Evolutionary conservation across 2,888 invertebrate species (phyloP), one percentile per base, ranked within the genome.

Genomic region (Rhagonycha lutea): DNA sequence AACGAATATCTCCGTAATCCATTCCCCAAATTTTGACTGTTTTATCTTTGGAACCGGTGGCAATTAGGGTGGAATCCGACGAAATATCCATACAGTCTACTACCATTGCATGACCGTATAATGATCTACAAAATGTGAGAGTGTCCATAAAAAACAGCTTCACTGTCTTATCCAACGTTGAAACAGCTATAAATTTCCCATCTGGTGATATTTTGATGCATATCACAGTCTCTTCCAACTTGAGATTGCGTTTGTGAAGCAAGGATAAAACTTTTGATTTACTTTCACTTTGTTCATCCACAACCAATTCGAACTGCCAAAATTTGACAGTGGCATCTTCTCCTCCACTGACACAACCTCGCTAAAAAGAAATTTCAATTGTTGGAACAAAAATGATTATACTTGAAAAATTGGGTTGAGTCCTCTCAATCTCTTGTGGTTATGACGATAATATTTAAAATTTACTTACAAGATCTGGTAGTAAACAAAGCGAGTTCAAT

Each of bases 1-100:
- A 93, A 88, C 98, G 98, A 83, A 98, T 98, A 87, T 99, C 98
- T n/a, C 99, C 99, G 87, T 98, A 99, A 88, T 99, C 98, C 89
- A 99, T 91, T 47, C 99, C 99, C 99, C 99, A 99, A 78, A 99
- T 94, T 89, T 98, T 98, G 28, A 99, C 92, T 86, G 96, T 98
- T 61, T 98, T 92, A 89, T 99, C 99, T 0, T 96, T 95, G 3
- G 98, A 98, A 8, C 98, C 99, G 0, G 99, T 98, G 10, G 93
- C 96, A 79, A 99, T 94, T 24, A 99, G 86, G 10, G 92, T 91
- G 0, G 94, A 94, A 86, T 97, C 97, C 81, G 94, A 94, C 12
- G 96, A 96, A 76, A 99, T 97, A 86, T 99, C 98, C 90, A 99
- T 90, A 83, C 96, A 96, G 0, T 96, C 89, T 0, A 99, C 96